Base-by-base conservation (phyloP, 2,113 vertebrate genomes). In the Periophthalmus modestus region DNA sequence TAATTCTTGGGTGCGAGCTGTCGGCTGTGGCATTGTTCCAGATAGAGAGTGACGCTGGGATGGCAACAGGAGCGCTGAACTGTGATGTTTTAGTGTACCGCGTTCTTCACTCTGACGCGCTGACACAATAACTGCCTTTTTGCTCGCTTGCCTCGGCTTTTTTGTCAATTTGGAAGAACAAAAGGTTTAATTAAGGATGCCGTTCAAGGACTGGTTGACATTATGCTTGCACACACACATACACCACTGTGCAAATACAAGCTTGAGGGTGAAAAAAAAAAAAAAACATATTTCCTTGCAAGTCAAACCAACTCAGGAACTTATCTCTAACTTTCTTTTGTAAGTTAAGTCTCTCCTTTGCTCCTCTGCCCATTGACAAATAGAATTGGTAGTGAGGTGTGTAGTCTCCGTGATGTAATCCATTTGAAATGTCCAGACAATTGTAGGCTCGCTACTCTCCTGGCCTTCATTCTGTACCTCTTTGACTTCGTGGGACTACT, bases 1-100 rank as follows among this genome's bases (percentile, higher is more conserved):
- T 94, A 93, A 96, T 94, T 95, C 95, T 95, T 94, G 93, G 88
- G 90, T 88, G 94, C 90, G 89, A 91, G 93, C 93, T 96, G 95
- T 96, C 95, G 96, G 94, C 94, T 94, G 94, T 95, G 90, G 92
- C 93, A 92, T 96, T 95, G 94, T 94, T 92, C 93, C 83, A 90
- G 92, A 89, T 89, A 69, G 89, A 94, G 90, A 82, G 91, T 93
- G 52, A 80, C 92, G 95, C 94, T 89, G 93, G 95, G 93, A 94
- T 82, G 89, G 90, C 91, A 94, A 92, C 92, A 88, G 63, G 90
- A 85, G 79, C 92, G 86, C 83, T 89, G 93, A 93, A 93, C 93
- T 94, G 92, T 92, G 92, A 93, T 93, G 89, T 91, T 90, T 91
- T 82, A 89, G 92, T 91, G 88, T 91, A 92, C 86, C 88, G 85